phyloP scores from a whole-genome alignment of 2,113 vertebrate species.

The Sigmodon hispidus region DNA sequence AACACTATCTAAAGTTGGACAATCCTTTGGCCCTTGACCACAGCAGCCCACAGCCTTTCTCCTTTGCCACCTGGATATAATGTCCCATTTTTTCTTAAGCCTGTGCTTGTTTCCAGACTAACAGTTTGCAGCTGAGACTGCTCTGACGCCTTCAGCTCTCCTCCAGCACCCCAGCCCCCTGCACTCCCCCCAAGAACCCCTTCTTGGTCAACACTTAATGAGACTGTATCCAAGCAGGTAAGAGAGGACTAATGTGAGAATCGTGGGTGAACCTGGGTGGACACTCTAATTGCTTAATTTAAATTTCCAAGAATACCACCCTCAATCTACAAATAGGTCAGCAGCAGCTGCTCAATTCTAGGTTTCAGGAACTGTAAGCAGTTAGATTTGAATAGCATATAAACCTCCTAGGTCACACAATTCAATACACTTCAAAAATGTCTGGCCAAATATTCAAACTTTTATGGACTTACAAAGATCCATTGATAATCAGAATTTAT shows the following conservation, averaged over 20 bases:
- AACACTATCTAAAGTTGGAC: no score
- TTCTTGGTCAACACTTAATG: background rate
- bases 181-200: background rate
- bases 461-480: background rate
- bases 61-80: background rate
- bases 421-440: constrained; percentile 35
- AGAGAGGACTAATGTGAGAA: background rate
- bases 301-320: background rate
- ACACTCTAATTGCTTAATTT: background rate
- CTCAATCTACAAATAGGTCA: background rate
- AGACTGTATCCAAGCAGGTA: background rate
- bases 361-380: background rate
- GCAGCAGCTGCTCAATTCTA: background rate
- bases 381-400: constrained; percentile 21
- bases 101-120: constrained; percentile 1
- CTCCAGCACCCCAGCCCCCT: background rate
- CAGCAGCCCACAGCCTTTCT: background rate
- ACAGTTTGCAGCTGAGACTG: background rate
- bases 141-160: background rate
- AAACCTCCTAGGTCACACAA: constrained; percentile 4
- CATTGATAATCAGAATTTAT: background rate
- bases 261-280: no score
- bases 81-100: background rate
- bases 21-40: background rate
- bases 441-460: background rate